phyloP scores from a whole-genome alignment of 2,113 vertebrate genomes.

The Thomomys bottae region DNA sequence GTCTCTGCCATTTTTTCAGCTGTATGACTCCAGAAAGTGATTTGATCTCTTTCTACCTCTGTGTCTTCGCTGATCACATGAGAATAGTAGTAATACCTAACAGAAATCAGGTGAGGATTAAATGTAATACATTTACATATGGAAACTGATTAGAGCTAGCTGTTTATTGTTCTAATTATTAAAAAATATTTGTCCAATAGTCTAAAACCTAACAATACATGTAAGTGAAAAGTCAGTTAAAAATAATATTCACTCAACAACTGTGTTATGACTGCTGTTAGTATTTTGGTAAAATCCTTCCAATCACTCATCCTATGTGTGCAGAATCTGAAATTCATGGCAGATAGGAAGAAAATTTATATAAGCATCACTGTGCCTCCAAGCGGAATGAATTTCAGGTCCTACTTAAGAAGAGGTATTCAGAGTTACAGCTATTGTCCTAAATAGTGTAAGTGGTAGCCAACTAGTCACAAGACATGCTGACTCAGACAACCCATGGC shows the following conservation, averaged over 20 bases:
- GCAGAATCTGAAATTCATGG: slow-evolving; percentile 14
- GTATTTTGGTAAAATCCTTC: not conserved
- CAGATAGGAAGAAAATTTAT: not conserved
- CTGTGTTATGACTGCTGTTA: not conserved
- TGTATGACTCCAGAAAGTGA: not conserved
- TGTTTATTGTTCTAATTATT: slow-evolving; percentile 21
- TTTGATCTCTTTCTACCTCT: not conserved
- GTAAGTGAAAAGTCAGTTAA: not conserved
- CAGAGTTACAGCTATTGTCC: not conserved
- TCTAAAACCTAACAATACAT: not conserved
- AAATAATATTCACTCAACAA: not conserved
- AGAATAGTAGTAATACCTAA: not conserved
- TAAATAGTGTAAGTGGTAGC: not conserved
- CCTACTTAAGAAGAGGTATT: not conserved
- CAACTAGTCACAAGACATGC: not conserved
- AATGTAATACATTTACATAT: not conserved
- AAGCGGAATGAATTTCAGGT: not conserved
- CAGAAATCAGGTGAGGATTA: not conserved
- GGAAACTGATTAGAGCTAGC: not conserved
- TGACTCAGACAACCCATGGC: not conserved
- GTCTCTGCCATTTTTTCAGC: not conserved
- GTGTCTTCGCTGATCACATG: not conserved
- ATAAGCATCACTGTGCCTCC: not conserved
- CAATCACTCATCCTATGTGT: not conserved
- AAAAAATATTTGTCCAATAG: not conserved